These are phyloP conservation scores for Glandiceps talaboti DNA, from an alignment of 53 echinoderm and acorn worm genomes.

Conservation along the genomic window DNA sequence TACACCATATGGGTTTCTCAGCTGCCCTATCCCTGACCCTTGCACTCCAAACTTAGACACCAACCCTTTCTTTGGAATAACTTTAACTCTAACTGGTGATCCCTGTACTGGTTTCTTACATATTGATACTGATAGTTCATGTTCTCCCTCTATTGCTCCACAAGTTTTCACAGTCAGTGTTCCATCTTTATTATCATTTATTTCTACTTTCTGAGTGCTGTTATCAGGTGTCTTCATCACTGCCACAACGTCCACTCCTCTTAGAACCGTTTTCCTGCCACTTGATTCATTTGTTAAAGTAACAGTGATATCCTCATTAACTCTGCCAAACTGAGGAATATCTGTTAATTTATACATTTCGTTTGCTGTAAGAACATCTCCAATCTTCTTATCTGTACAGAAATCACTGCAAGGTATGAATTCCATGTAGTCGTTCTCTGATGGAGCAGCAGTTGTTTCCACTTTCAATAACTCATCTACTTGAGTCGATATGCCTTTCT, in stretches of 20 bases:
- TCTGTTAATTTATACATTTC: not conserved
- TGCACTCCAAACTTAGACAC: not conserved
- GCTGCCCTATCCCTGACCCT: not conserved
- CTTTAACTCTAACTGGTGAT: not conserved
- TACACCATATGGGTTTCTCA: not conserved
- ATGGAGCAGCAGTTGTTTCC: not conserved
- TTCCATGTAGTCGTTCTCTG: not conserved
- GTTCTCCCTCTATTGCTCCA: not conserved
- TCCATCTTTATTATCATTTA: not conserved
- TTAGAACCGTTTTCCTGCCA: too few relatives aligned
- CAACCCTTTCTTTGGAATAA: not conserved
- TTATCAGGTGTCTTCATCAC: not conserved
- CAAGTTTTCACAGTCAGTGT: not conserved
- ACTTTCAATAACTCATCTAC: not conserved
- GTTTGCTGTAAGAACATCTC: not conserved
- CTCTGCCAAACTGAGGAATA: not conserved
- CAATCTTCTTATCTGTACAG: not conserved
- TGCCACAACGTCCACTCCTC: not conserved
- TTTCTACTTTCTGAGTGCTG: not conserved
- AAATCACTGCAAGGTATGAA: not conserved
- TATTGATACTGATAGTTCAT: not conserved
- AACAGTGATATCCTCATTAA: not conserved
- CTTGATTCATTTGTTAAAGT: not conserved
- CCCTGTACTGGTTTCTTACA: not conserved
- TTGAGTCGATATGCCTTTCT: not conserved